Percentiles rank a stretch among this genome's conserved stretches.
Conservation (phyloP, 2,888 invertebrate genomes). For the Epistrophella euchroma region DNA sequence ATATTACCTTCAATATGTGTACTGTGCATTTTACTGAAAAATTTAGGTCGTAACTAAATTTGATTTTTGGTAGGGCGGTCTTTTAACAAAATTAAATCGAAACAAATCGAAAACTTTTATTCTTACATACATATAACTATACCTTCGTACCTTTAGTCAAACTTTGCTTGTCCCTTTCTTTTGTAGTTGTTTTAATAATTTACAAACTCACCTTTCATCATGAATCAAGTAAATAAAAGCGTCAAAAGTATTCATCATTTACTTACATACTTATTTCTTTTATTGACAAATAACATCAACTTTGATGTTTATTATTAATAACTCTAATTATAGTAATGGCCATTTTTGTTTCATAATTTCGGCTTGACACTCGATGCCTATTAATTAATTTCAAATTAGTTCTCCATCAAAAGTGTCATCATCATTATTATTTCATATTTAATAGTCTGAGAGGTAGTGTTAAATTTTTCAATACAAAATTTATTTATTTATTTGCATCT, state of each 20-base stretch:
- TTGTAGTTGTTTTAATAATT: neutral
- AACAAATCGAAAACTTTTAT: too few species aligned
- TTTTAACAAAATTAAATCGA: too few species aligned
- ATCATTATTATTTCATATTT: constrained; percentile 39
- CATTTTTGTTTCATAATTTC: constrained; percentile 33
- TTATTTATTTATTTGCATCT: too few species aligned
- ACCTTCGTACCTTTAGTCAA: too few species aligned
- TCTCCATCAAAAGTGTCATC: constrained; percentile 57
- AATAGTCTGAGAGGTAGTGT: neutral
- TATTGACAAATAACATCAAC: constrained; percentile 35
- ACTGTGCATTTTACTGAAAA: too few species aligned
- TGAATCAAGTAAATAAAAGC: neutral
- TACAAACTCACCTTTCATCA: neutral
- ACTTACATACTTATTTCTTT: neutral
- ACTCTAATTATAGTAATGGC: constrained; percentile 45
- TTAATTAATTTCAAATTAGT: constrained; percentile 66
- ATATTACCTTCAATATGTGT: too few species aligned
- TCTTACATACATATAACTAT: too few species aligned
- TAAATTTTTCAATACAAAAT: neutral
- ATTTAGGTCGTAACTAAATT: too few species aligned
- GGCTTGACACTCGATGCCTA: constrained; percentile 45
- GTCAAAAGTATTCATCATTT: constrained; percentile 1
- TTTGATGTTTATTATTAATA: constrained; percentile 28
- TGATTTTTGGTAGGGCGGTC: too few species aligned
- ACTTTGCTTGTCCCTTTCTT: neutral